Percentiles rank a stretch among this genome's conserved stretches.
Evolutionary conservation across 2,113 vertebrate genomes (phyloP).

Genomic region (Ammospiza nelsoni): DNA sequence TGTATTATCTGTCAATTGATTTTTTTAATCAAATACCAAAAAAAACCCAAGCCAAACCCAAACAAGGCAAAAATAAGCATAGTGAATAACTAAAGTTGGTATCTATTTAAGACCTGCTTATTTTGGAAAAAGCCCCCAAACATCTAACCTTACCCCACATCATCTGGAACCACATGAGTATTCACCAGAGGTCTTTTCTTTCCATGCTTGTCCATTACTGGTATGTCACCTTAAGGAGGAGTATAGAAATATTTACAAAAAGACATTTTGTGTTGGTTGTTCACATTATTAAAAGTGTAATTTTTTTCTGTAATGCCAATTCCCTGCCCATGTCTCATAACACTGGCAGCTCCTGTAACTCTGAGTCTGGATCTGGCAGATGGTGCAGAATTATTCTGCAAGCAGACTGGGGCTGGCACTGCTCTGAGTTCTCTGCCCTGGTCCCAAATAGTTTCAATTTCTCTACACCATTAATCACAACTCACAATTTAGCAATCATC

Average conservation of each 20-base stretch:
- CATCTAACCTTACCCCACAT: slow-evolving; percentile 73
- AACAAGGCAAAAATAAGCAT: neutral
- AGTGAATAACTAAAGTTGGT: neutral
- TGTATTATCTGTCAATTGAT: neutral
- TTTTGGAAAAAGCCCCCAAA: neutral
- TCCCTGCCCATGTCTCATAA: neutral
- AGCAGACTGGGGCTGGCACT: neutral
- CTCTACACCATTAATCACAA: neutral
- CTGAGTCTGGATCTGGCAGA: neutral
- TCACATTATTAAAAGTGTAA: neutral
- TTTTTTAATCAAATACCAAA: neutral
- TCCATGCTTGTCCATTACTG: slow-evolving; percentile 70
- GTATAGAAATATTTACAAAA: slow-evolving; percentile 23
- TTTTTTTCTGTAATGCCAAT: neutral
- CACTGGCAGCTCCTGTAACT: neutral
- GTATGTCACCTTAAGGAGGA: slow-evolving; percentile 57
- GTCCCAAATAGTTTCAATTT: neutral
- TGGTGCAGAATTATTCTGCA: neutral
- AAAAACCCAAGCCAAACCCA: neutral
- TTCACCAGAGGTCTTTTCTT: slow-evolving; percentile 72
- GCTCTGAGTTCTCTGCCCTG: neutral
- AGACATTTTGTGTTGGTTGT: neutral
- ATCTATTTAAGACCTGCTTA: neutral
- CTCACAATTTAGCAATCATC: neutral
- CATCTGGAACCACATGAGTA: slow-evolving; percentile 53